A percentile compares a stretch with the other conserved stretches of the same genome.
phyloP scores from a whole-genome alignment of 2,797 vertebrate species.

The Synanceia verrucosa region DNA sequence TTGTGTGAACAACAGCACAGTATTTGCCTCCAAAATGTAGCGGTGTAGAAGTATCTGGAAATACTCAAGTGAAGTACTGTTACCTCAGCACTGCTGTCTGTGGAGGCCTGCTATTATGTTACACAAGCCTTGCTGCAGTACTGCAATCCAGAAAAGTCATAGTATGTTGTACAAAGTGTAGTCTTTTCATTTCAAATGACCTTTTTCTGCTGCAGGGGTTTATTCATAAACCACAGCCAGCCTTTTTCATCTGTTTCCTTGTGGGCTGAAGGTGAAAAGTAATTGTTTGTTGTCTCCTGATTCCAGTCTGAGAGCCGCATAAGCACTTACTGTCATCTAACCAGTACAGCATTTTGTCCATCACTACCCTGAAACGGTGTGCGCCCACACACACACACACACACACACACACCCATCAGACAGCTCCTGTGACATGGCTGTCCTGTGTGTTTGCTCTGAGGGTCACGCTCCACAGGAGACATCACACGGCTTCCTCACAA shows the following conservation, averaged over 20 bases:
- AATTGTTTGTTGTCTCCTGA: constrained; percentile 60
- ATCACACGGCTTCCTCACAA: constrained; percentile 68
- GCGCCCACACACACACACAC: constrained; percentile 7
- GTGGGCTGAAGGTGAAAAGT: constrained; percentile 62
- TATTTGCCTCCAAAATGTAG: not conserved
- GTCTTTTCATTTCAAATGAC: constrained; percentile 46
- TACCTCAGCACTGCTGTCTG: not conserved
- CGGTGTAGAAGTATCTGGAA: not conserved
- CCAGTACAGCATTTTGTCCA: constrained; percentile 38
- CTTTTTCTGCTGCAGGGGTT: constrained; percentile 30
- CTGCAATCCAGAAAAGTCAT: constrained; percentile 19
- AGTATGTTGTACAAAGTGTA: constrained; percentile 34
- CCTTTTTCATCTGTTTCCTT: constrained; percentile 25
- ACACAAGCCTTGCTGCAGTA: not conserved
- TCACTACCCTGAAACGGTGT: constrained; percentile 6
- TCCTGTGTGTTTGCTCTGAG: constrained; percentile 53
- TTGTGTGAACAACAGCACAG: not conserved
- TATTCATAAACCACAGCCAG: constrained; percentile 22
- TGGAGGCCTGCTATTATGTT: not conserved
- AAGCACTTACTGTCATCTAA: constrained; percentile 41
- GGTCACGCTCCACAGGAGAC: constrained; percentile 50
- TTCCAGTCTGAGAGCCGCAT: constrained; percentile 38
- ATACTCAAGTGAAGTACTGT: not conserved
- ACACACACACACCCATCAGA: not conserved
- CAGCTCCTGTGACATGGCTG: constrained; percentile 23